Conservation (phyloP, 2,113 vertebrate genomes). For the Athene cunicularia region DNA sequence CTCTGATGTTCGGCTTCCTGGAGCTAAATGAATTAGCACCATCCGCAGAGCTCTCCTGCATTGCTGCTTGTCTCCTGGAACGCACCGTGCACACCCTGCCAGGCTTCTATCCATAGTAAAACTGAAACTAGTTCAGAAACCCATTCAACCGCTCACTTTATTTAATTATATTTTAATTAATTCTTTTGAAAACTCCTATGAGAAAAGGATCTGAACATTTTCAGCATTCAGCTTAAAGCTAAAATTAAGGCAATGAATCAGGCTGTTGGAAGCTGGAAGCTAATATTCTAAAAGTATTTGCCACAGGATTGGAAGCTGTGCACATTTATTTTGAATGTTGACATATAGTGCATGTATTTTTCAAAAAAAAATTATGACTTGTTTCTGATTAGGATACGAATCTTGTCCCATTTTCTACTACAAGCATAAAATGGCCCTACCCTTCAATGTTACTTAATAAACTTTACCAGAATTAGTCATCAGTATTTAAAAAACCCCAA, state of each 20-base stretch:
- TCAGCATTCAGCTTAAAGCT: background rate
- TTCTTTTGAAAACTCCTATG: slow-evolving; percentile 23
- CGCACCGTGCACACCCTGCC: background rate
- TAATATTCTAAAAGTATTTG: background rate
- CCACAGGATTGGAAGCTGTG: background rate
- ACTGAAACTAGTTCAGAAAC: background rate
- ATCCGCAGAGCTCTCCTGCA: background rate
- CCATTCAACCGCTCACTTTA: background rate
- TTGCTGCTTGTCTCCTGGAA: background rate
- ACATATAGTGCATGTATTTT: background rate
- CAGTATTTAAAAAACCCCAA: background rate
- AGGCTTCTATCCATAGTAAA: background rate
- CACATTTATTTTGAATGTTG: background rate
- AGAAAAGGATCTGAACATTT: background rate
- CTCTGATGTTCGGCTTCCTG: background rate
- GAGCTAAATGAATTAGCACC: background rate
- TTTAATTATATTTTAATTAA: slow-evolving; percentile 61
- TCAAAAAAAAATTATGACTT: fast-evolving
- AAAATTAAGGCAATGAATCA: slow-evolving; percentile 51
- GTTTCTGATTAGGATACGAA: background rate
- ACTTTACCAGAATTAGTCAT: background rate
- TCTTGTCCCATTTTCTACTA: background rate
- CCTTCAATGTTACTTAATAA: background rate
- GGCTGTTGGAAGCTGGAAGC: background rate
- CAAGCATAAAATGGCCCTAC: background rate